These are phyloP conservation scores for Carassius gibelio DNA, from an alignment of 2,113 vertebrate species.

Conservation along the genomic window DNA sequence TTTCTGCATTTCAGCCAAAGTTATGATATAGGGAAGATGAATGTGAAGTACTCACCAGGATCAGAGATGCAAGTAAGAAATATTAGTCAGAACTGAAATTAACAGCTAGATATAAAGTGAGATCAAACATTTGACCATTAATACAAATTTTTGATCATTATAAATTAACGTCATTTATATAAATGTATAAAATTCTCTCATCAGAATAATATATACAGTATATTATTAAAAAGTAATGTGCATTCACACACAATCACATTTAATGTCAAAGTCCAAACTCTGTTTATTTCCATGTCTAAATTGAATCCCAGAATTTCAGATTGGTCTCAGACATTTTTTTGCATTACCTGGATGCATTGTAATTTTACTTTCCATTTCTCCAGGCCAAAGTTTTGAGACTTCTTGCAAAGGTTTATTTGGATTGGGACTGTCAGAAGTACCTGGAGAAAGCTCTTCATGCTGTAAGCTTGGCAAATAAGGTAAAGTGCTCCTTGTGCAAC, in stretches of 20 bases:
- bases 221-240: background rate
- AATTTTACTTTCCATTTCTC: conserved; percentile 49
- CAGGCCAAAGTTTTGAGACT: conserved; percentile 88
- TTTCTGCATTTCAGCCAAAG: conserved; percentile 80
- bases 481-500: conserved; percentile 20
- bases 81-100: background rate
- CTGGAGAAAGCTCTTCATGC: conserved; percentile 81
- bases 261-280: background rate
- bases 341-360: background rate
- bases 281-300: background rate
- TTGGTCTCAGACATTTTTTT: background rate
- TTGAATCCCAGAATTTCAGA: background rate
- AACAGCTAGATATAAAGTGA: background rate
- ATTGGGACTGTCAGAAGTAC: conserved; percentile 80
- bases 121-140: background rate
- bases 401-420: conserved; percentile 83
- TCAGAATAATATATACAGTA: background rate
- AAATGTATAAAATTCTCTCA: too few species aligned
- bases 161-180: background rate
- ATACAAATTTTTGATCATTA: background rate
- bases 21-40: conserved; percentile 86
- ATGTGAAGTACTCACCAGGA: conserved; percentile 70
- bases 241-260: background rate
- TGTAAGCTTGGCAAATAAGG: conserved; percentile 87
- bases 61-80: conserved; percentile 81